These are phyloP conservation scores for Sapajus apella DNA, from an alignment of 2,113 vertebrate genomes.

Conservation along the genomic window DNA sequence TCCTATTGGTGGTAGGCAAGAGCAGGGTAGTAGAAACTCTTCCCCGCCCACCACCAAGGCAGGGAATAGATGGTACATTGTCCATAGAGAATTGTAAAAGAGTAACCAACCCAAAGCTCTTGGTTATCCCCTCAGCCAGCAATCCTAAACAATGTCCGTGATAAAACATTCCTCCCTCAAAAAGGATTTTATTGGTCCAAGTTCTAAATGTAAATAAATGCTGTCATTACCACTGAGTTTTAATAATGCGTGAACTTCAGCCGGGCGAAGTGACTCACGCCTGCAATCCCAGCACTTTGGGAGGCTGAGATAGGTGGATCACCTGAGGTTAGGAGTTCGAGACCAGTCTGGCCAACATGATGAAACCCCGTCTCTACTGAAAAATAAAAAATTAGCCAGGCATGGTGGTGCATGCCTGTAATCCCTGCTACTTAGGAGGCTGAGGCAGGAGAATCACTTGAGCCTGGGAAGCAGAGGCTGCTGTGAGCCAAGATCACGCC, in stretches of 20 bases:
- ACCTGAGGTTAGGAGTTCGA: too few species aligned
- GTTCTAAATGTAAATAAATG: background rate
- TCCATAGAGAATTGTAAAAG: background rate
- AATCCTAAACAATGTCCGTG: background rate
- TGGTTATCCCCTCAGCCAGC: background rate
- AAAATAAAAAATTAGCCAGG: too few species aligned
- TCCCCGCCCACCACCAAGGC: background rate
- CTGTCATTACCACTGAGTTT: background rate
- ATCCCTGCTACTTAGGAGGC: too few species aligned
- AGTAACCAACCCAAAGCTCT: background rate
- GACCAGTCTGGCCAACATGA: too few species aligned
- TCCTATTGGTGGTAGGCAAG: background rate
- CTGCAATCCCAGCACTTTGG: too few species aligned
- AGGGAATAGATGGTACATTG: too few species aligned
- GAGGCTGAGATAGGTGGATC: too few species aligned
- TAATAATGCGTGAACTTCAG: background rate
- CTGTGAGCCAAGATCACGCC: too few species aligned
- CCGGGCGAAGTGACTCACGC: fast-evolving
- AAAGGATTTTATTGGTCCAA: background rate
- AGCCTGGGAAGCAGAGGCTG: too few species aligned
- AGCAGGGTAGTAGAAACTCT: background rate
- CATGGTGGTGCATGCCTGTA: too few species aligned
- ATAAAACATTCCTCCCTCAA: background rate
- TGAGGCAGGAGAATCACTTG: too few species aligned
- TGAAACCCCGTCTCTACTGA: too few species aligned